phyloP scores from a whole-genome alignment of 2,888 invertebrate genomes.

The Leptura quadrifasciata region DNA sequence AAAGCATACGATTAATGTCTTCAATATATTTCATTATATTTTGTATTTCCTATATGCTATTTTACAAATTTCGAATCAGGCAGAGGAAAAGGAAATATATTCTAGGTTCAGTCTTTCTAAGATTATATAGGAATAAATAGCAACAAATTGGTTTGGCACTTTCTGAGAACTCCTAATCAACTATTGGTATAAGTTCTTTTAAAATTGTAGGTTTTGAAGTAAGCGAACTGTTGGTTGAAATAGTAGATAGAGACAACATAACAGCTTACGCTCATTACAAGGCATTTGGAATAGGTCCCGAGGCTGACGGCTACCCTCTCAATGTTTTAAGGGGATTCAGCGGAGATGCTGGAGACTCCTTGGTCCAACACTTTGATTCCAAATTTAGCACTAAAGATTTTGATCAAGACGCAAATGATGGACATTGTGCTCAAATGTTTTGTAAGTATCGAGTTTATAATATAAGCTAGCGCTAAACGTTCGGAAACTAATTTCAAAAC shows the following conservation, averaged over 20 bases:
- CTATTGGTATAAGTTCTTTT: too few relatives aligned
- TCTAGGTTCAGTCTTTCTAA: too few relatives aligned
- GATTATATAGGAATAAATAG: too few relatives aligned
- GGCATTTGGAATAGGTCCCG: background rate
- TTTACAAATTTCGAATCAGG: too few relatives aligned
- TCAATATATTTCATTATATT: too few relatives aligned
- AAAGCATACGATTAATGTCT: too few relatives aligned
- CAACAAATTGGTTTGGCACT: too few relatives aligned
- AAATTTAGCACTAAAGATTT: background rate
- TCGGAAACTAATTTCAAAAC: too few relatives aligned
- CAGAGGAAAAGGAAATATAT: too few relatives aligned
- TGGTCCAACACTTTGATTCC: background rate
- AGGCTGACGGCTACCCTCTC: background rate
- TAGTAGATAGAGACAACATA: background rate
- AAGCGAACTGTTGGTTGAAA: background rate
- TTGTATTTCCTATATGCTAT: too few relatives aligned
- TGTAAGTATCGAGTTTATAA: background rate
- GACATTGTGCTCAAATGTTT: background rate
- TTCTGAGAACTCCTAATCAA: too few relatives aligned
- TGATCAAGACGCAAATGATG: background rate
- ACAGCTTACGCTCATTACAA: background rate
- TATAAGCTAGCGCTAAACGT: conserved; percentile 68
- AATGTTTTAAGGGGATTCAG: background rate
- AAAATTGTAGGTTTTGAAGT: background rate
- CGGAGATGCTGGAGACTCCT: background rate